Conservation (phyloP, 2,888 invertebrate species). For the Sesia apiformis region DNA sequence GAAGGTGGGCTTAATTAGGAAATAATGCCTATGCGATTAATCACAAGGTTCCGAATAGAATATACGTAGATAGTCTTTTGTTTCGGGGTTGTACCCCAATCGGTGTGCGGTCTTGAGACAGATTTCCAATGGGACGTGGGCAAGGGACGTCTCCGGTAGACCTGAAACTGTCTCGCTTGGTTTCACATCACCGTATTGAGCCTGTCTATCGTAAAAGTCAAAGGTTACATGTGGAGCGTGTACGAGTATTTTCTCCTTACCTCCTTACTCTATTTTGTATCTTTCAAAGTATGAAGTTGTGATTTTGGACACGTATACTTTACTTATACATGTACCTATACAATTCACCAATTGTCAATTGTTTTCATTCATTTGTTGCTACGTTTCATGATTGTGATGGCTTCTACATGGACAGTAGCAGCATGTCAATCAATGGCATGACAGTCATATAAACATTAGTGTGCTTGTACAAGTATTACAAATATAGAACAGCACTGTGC, state of each 20-base stretch:
- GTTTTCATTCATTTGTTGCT: too few relatives aligned
- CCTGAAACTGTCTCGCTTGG: constrained; percentile 64
- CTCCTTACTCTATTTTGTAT: too few relatives aligned
- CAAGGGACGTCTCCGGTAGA: constrained; percentile 51
- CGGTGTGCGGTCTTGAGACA: constrained; percentile 35
- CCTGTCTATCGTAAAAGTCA: constrained; percentile 41
- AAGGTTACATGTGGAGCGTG: constrained; percentile 22
- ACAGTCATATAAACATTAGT: too few relatives aligned
- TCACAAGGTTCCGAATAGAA: constrained; percentile 34
- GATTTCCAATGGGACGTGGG: constrained; percentile 54
- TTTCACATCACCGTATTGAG: constrained; percentile 44
- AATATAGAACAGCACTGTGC: too few relatives aligned
- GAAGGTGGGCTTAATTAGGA: constrained; percentile 69
- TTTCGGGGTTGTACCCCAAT: constrained; percentile 22
- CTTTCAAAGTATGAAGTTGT: too few relatives aligned
- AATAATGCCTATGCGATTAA: constrained; percentile 70
- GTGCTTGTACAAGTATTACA: too few relatives aligned
- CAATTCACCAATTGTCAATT: too few relatives aligned
- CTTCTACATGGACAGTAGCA: too few relatives aligned
- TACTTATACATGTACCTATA: too few relatives aligned
- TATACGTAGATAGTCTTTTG: constrained; percentile 25
- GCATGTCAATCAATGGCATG: too few relatives aligned
- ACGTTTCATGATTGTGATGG: too few relatives aligned
- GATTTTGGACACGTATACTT: too few relatives aligned
- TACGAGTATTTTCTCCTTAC: not conserved